Evolutionary conservation across 2,888 invertebrate genomes (phyloP).

Genomic region (Athalia cordata): DNA sequence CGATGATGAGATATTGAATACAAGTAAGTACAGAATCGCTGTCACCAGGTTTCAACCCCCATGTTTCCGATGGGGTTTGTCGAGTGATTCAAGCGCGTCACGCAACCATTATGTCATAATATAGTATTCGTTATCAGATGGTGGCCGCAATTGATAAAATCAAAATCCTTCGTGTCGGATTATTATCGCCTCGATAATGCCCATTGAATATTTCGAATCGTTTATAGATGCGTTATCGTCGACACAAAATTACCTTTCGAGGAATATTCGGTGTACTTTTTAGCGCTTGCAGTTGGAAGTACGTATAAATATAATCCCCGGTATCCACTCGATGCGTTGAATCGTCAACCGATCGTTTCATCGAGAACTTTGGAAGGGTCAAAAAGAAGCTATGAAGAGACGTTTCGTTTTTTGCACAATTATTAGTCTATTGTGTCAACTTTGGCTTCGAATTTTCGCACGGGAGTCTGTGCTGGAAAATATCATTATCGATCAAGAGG

Average conservation of each 20-base stretch:
- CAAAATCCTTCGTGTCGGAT: background rate
- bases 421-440: too few species aligned
- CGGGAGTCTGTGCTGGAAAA: background rate
- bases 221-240: background rate
- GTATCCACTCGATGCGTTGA: background rate
- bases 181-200: background rate
- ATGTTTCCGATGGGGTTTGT: too few species aligned
- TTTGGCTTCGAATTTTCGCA: background rate
- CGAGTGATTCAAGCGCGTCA: background rate
- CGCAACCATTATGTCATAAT: background rate
- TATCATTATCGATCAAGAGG: background rate
- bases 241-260: background rate
- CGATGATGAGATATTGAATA: too few species aligned
- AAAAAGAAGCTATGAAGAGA: background rate
- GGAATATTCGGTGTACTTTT: background rate
- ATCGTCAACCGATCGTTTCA: background rate
- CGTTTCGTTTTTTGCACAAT: background rate
- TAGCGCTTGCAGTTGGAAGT: background rate
- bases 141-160: background rate
- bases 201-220: background rate
- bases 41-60: too few species aligned
- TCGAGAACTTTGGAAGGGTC: background rate
- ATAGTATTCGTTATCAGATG: constrained; percentile 15
- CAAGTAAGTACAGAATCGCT: too few species aligned
- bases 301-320: background rate